A percentile compares a stretch with the other conserved stretches of the same genome.
Evolutionary conservation across 1,140 invertebrate species (phyloP).

Genomic region (Lethrus apterus): DNA sequence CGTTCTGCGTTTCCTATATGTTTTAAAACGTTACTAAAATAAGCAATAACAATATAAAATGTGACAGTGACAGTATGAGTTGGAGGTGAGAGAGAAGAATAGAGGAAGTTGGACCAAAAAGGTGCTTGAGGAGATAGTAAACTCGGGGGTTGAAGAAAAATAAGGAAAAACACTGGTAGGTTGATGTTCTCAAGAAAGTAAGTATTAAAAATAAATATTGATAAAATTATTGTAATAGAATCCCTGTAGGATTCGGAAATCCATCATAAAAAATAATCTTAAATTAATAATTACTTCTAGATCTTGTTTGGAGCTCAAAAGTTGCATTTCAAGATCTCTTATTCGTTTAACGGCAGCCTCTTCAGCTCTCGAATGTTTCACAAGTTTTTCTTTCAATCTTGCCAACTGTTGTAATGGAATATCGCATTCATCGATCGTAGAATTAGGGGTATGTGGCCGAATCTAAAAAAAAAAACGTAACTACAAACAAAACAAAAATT

Average conservation of each 20-base stretch:
- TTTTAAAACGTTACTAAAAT: conserved; percentile 5
- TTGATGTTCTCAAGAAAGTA: no score
- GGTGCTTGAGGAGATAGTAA: no score
- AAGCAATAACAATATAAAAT: background rate
- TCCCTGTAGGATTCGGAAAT: no score
- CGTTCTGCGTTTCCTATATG: conserved; percentile 63
- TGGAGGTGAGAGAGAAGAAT: no score
- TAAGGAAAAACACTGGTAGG: no score
- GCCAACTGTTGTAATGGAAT: conserved; percentile 38
- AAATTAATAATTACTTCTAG: conserved; percentile 63
- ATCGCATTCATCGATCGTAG: conserved; percentile 34
- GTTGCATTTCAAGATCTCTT: conserved; percentile 66
- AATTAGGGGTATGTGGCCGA: conserved; percentile 27
- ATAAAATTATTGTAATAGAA: no score
- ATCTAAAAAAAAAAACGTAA: conserved; percentile 24
- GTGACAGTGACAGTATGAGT: no score
- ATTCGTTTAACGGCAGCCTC: conserved; percentile 66
- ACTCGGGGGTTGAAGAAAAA: no score
- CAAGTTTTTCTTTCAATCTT: conserved; percentile 58
- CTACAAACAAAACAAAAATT: conserved; percentile 6
- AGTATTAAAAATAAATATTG: no score
- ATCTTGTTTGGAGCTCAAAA: conserved; percentile 49
- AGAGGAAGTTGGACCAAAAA: no score
- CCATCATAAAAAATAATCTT: no score
- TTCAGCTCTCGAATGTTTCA: conserved; percentile 59